Conservation (phyloP, 2,888 invertebrate species). For the Clivina fossor region DNA sequence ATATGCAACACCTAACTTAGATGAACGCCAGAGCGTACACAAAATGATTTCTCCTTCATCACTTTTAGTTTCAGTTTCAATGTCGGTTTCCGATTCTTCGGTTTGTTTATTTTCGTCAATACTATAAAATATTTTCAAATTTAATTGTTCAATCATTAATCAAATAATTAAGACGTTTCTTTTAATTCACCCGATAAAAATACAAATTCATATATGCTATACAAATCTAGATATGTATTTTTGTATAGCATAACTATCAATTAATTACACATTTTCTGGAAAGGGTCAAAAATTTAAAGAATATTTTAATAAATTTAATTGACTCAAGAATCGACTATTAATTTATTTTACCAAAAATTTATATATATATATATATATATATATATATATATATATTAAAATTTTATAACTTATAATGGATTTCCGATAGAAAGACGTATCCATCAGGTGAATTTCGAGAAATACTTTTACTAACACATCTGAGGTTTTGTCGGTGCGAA, state of each 20-base stretch:
- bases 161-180: background rate
- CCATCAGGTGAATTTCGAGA: no score
- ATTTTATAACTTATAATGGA: no score
- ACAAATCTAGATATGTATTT: background rate
- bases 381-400: no score
- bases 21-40: slow-evolving; percentile 65
- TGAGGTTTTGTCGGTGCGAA: no score
- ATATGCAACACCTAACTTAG: slow-evolving; percentile 72
- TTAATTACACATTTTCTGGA: no score
- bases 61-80: background rate
- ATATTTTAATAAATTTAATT: no score
- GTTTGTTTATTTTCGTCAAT: background rate
- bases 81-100: background rate
- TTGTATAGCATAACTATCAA: background rate
- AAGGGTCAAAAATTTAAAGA: no score
- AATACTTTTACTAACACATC: no score
- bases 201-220: background rate
- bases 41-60: slow-evolving; percentile 57
- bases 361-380: no score
- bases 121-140: background rate
- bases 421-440: no score
- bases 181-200: background rate
- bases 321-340: no score
- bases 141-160: background rate
- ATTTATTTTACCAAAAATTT: no score